Base-by-base conservation (phyloP, 2,113 vertebrate species). In the Phalacrocorax brasilianus region DNA sequence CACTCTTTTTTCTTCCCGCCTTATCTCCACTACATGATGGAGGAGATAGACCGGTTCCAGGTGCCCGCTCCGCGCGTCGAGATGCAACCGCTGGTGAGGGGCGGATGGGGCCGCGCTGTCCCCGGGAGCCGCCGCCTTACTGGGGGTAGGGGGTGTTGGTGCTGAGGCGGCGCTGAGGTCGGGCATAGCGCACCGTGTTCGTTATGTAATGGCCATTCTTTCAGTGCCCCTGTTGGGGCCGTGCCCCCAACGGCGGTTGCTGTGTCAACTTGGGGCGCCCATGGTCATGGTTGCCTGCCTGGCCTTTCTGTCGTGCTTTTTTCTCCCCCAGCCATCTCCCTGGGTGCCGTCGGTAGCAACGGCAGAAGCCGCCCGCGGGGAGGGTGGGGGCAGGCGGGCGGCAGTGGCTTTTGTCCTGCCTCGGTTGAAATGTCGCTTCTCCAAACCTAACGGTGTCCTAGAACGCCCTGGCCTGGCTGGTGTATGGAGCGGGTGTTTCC, bases 11-110 rank as follows among this genome's bases (percentile, higher is more conserved):
- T 62, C 14, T 52, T 63, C 84, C 75, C 75, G 75, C 89, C 63
- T 55, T 70, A 62, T 65, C 52, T 19, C 92, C 79, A 63, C 68
- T 96, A 98, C 98, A 99, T 98, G 98, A 99, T 99, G 99, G 99
- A 99, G 96, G 99, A 99, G 98, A 99, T 99, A 95, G 99, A 99
- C 98, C 98, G 99, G 95, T 99, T 99, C 98, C 99, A 99, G 97
- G 99, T 99, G 82, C 99, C 99, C 95, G 98, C 98, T 73, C 98
- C 98, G 87, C 98, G 98, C 96, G 98, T 98, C 85, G 98, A 99
- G 98, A 99, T 98, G 84, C 99, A 99, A 97, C 98, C 98, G 90
- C 96, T 99, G 99, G 99, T 99, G 97, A 99, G 99, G 59, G 56
- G 18, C 86, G 92, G 59, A 14, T 23, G 93, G 72, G 93, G 91